A percentile compares a stretch with the other conserved stretches of the same genome.
phyloP scores from a whole-genome alignment of 2,797 vertebrate genomes.

The Hapalemur alaotrensis region DNA sequence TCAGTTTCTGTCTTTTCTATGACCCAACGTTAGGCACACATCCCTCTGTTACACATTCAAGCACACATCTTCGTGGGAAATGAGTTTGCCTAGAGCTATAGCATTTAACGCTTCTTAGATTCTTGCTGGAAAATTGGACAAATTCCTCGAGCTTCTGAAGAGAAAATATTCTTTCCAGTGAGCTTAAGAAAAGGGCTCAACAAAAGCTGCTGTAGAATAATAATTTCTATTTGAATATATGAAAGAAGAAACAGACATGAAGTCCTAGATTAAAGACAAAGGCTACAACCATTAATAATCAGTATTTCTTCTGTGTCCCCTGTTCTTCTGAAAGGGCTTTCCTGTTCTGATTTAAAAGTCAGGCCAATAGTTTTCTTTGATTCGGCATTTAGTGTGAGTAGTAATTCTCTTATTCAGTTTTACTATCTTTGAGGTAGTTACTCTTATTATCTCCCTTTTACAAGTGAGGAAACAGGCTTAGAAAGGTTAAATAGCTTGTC shows the following conservation, averaged over 20 bases:
- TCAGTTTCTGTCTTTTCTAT: neutral
- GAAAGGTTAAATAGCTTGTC: constrained; percentile 64
- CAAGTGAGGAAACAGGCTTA: constrained; percentile 38
- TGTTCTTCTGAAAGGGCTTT: constrained; percentile 3
- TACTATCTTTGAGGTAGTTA: constrained; percentile 47
- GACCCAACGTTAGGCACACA: neutral
- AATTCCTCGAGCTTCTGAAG: neutral
- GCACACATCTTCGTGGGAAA: neutral
- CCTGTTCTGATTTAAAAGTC: constrained; percentile 49
- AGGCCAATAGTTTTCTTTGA: constrained; percentile 3
- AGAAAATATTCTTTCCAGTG: neutral
- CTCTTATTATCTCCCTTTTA: constrained; percentile 62
- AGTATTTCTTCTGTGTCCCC: neutral
- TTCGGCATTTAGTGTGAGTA: constrained; percentile 44
- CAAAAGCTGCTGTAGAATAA: neutral
- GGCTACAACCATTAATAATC: neutral
- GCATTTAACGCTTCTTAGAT: constrained; percentile 2
- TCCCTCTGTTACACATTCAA: neutral
- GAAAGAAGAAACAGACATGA: neutral
- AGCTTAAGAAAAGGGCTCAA: neutral
- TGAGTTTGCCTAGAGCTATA: neutral
- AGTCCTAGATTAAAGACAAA: neutral
- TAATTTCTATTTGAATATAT: constrained; percentile 16
- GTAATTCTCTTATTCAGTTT: constrained; percentile 55
- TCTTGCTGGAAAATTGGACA: neutral